Evolutionary conservation across 2,888 invertebrate species (phyloP).

Genomic region (Acanthopleura granulata): DNA sequence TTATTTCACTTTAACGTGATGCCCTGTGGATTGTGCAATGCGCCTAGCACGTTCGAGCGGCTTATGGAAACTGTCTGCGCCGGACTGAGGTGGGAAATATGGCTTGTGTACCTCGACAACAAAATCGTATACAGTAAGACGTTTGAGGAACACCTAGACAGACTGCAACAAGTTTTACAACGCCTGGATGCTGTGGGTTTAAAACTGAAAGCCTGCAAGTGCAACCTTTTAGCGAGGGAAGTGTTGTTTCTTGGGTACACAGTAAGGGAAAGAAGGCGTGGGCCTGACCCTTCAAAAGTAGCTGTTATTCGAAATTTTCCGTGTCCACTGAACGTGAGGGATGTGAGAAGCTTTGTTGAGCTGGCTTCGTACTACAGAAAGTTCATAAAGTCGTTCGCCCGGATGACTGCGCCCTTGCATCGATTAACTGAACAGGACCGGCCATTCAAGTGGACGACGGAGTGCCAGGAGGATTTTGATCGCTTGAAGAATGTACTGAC

Average conservation of each 20-base stretch:
- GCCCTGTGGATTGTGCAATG: too few species aligned
- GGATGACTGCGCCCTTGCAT: constrained; percentile 24
- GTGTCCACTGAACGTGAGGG: constrained; percentile 20
- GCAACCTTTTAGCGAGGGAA: constrained; percentile 11
- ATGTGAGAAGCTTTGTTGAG: constrained; percentile 27
- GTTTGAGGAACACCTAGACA: constrained; percentile 25
- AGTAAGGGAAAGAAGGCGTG: constrained; percentile 21
- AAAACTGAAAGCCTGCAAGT: constrained; percentile 30
- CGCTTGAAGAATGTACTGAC: constrained; percentile 27
- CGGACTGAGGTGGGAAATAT: too few species aligned
- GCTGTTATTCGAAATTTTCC: constrained; percentile 24
- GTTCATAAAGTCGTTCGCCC: constrained; percentile 28
- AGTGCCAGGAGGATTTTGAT: constrained; percentile 30
- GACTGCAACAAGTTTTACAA: constrained; percentile 31
- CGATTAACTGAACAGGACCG: not conserved
- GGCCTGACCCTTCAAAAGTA: constrained; percentile 16
- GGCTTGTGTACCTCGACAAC: constrained; percentile 32
- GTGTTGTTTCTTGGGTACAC: constrained; percentile 29
- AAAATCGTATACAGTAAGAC: constrained; percentile 29
- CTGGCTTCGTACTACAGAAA: constrained; percentile 30
- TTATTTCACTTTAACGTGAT: too few species aligned
- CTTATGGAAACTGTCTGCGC: too few species aligned
- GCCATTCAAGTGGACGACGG: constrained; percentile 29
- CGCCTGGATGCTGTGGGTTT: constrained; percentile 25
- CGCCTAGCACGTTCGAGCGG: too few species aligned